Conservation (phyloP, 2,797 vertebrate species). For the Aulostomus chinensis region DNA sequence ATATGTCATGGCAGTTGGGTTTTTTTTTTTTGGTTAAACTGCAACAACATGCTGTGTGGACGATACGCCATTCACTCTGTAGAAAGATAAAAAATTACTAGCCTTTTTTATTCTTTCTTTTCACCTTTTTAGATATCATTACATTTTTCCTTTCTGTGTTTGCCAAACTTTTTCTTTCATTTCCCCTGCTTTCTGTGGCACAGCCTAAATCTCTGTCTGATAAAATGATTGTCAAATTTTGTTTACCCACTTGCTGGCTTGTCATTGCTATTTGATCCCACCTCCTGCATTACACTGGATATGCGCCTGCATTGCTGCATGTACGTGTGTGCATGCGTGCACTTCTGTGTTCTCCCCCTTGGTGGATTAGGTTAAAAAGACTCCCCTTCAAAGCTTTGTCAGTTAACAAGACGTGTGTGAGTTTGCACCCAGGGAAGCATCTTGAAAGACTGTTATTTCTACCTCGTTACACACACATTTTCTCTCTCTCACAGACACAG, state of each 20-base stretch:
- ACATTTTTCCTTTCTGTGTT: neutral
- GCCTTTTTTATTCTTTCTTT: neutral
- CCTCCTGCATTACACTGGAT: slow-evolving; percentile 2
- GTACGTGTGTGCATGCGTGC: neutral
- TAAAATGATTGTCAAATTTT: slow-evolving; percentile 26
- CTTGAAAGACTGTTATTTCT: slow-evolving; percentile 56
- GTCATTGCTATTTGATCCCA: slow-evolving; percentile 27
- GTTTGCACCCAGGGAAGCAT: slow-evolving; percentile 43
- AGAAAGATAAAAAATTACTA: no score
- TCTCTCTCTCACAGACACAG: neutral
- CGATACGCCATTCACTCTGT: no score
- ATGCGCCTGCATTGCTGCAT: neutral
- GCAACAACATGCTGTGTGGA: no score
- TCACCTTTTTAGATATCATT: neutral
- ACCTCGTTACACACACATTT: slow-evolving; percentile 50
- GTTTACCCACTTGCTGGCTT: slow-evolving; percentile 16
- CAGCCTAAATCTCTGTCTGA: slow-evolving; percentile 12
- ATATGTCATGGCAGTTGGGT: no score
- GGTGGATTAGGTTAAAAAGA: slow-evolving; percentile 28
- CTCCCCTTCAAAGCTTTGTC: slow-evolving; percentile 56
- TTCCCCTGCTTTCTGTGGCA: no score
- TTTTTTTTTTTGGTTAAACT: no score
- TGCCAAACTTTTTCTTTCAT: no score
- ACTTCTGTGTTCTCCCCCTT: slow-evolving; percentile 5
- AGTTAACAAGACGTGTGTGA: slow-evolving; percentile 53